Conservation (phyloP, 2,113 vertebrate genomes). For the Sphaerodactylus townsendi region DNA sequence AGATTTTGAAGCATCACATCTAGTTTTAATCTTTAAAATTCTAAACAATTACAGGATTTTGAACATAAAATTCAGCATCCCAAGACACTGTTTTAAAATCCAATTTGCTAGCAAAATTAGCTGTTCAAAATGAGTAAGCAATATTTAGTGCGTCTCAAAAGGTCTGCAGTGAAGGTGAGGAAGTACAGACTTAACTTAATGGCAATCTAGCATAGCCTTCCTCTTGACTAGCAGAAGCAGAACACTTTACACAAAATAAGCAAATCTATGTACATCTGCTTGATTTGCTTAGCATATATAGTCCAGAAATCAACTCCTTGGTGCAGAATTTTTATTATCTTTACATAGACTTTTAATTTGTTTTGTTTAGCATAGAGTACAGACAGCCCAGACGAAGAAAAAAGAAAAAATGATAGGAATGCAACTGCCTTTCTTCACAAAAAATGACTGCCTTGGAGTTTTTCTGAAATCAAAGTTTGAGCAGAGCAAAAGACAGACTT, state of each 20-base stretch:
- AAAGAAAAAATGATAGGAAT: conserved; percentile 17
- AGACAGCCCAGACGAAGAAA: not conserved
- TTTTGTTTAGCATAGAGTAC: not conserved
- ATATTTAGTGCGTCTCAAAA: not conserved
- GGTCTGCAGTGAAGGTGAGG: not conserved
- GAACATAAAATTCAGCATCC: not conserved
- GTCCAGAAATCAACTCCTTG: not conserved
- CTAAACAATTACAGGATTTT: not conserved
- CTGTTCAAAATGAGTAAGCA: not conserved
- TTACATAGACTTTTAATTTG: not conserved
- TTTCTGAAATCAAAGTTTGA: not conserved
- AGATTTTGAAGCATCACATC: too few species aligned
- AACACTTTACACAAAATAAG: not conserved
- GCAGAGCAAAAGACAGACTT: too few species aligned
- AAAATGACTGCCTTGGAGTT: not conserved
- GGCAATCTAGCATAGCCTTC: not conserved
- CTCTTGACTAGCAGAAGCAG: not conserved
- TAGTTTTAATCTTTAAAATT: too few species aligned
- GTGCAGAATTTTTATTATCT: not conserved
- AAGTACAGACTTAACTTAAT: not conserved
- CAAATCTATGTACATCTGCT: not conserved
- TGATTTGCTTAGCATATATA: not conserved
- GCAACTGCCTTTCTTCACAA: not conserved
- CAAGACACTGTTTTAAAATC: not conserved
- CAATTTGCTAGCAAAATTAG: not conserved